phyloP scores from a whole-genome alignment of 2,797 vertebrate genomes.

The Chaunax sp. region DNA sequence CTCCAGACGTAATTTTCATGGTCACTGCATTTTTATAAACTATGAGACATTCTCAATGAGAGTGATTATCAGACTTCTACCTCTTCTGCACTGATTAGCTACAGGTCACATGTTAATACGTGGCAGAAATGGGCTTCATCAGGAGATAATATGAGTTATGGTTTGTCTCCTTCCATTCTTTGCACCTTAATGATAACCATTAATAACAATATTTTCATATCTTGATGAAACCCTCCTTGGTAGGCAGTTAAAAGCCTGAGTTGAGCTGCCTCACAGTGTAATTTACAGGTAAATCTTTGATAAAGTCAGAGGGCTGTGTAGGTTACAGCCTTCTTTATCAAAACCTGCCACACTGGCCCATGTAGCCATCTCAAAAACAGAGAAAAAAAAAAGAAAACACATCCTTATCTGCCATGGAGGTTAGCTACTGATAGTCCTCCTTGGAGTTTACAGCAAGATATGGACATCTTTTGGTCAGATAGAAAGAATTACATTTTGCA shows the following conservation, averaged over 20 bases:
- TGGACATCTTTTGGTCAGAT: background rate
- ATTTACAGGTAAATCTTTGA: background rate
- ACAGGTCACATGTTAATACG: no score
- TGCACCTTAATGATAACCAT: no score
- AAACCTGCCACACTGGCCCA: slow-evolving; percentile 7
- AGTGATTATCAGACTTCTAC: no score
- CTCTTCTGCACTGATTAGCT: no score
- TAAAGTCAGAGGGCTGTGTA: slow-evolving; percentile 7
- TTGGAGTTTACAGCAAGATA: background rate
- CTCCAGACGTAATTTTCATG: no score
- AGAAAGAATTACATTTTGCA: background rate
- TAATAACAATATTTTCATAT: no score
- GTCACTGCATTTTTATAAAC: no score
- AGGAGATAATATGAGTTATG: background rate
- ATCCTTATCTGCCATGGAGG: background rate
- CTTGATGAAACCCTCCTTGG: no score
- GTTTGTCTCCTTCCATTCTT: no score
- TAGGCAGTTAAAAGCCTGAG: background rate
- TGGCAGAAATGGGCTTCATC: no score
- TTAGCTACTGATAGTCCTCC: background rate
- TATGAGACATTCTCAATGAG: no score
- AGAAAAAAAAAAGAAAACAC: background rate
- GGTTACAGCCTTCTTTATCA: slow-evolving; percentile 45
- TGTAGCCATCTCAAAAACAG: background rate
- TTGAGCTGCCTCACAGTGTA: background rate